Percentiles rank a stretch among this genome's conserved stretches.
These are phyloP conservation scores for Pogonognathellus flavescens DNA, from an alignment of 1,140 invertebrate species.

Conservation along the genomic window DNA sequence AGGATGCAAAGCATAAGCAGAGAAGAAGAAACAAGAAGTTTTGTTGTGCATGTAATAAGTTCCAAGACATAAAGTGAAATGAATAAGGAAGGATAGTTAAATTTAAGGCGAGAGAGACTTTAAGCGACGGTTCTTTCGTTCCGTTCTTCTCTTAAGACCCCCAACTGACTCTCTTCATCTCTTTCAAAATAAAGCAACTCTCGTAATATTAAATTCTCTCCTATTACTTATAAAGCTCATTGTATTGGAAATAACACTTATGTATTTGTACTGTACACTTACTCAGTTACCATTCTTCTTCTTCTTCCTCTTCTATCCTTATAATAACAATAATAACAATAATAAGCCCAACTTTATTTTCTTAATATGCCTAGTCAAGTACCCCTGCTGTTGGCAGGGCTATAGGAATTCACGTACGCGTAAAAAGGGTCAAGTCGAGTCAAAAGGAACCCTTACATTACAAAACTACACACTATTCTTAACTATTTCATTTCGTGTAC, in stretches of 20 bases:
- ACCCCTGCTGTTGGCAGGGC: slow-evolving; percentile 50
- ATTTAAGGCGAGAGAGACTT: not conserved
- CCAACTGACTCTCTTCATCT: slow-evolving; percentile 63
- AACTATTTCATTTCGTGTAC: not conserved
- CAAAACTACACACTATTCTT: not conserved
- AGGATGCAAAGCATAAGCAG: not conserved
- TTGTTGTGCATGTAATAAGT: not conserved
- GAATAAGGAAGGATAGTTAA: slow-evolving; percentile 21
- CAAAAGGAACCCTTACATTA: slow-evolving; percentile 20
- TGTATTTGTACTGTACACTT: not conserved
- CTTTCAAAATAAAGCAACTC: slow-evolving; percentile 15
- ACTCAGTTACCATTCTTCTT: too few relatives aligned
- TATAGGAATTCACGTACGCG: slow-evolving; percentile 61
- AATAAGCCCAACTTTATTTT: too few relatives aligned
- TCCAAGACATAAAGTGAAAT: slow-evolving; percentile 2
- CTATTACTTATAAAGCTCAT: not conserved
- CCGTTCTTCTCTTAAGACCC: slow-evolving; percentile 54
- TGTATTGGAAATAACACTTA: not conserved
- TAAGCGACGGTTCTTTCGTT: not conserved
- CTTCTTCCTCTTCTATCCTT: too few relatives aligned
- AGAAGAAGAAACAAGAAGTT: not conserved
- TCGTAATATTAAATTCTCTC: not conserved
- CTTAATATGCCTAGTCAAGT: not conserved
- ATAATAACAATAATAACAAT: too few relatives aligned
- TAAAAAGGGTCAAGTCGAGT: slow-evolving; percentile 63